phyloP scores from a whole-genome alignment of 2,113 vertebrate genomes.

The Varanus komodoensis region DNA sequence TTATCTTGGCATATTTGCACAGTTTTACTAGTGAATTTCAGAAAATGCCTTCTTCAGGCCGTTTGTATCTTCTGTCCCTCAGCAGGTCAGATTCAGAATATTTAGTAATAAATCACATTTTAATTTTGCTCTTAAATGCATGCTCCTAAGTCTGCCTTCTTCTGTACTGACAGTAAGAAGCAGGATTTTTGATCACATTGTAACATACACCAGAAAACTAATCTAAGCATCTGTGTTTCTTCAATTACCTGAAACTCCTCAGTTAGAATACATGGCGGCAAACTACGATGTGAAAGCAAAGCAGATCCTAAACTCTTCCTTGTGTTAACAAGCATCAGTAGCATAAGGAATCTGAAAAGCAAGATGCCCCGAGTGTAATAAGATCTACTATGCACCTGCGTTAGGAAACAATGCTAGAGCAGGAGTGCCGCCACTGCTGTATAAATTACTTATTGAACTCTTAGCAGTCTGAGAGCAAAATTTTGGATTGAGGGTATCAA shows the following conservation, averaged over 20 bases:
- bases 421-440: neutral
- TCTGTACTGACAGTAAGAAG: conserved; percentile 6
- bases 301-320: conserved; percentile 15
- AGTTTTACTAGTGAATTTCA: neutral
- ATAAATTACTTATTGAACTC: conserved; percentile 1
- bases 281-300: neutral
- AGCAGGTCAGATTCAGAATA: neutral
- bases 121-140: neutral
- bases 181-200: conserved; percentile 12
- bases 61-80: neutral
- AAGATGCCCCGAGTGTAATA: conserved; percentile 6
- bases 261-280: neutral
- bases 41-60: neutral
- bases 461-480: neutral
- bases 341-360: conserved; percentile 12
- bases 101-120: neutral
- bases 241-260: conserved; percentile 1
- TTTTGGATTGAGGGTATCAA: neutral
- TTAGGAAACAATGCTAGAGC: conserved; percentile 12
- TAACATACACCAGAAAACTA: neutral
- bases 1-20: neutral
- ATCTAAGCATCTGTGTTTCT: conserved; percentile 25
- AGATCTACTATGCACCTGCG: conserved; percentile 3
- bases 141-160: neutral
- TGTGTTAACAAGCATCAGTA: conserved; percentile 5